A percentile compares a stretch with the other conserved stretches of the same genome.
These are phyloP conservation scores for Ciona savignyi DNA, from an alignment of 23 tunicate species.

Conservation along the genomic window DNA sequence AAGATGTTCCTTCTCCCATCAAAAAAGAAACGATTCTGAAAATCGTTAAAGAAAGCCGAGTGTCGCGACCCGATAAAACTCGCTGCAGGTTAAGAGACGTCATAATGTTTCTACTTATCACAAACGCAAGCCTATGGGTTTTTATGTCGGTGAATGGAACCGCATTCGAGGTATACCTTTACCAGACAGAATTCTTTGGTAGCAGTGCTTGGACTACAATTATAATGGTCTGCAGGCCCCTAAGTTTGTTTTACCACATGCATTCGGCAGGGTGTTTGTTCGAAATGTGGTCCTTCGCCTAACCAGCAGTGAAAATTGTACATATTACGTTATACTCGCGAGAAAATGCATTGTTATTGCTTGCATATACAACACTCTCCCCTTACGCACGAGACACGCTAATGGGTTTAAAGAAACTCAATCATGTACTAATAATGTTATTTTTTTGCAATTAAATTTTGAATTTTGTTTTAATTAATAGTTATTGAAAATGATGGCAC, in stretches of 20 bases:
- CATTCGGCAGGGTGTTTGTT: constrained; percentile 77
- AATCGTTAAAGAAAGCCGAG: constrained; percentile 37
- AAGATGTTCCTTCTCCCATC: neutral
- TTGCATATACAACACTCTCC: too few species aligned
- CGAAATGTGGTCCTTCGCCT: constrained; percentile 83
- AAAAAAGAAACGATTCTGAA: constrained; percentile 11
- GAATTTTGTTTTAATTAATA: too few species aligned
- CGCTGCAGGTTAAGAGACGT: constrained; percentile 42
- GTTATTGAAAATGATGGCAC: too few species aligned
- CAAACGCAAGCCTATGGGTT: constrained; percentile 68
- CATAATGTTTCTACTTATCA: constrained; percentile 47
- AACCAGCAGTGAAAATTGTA: too few species aligned
- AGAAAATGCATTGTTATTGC: too few species aligned
- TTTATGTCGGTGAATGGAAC: constrained; percentile 65
- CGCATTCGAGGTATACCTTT: constrained; percentile 24
- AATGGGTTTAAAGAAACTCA: too few species aligned
- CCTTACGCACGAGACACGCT: too few species aligned
- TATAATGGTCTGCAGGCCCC: constrained; percentile 54
- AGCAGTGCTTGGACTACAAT: constrained; percentile 50
- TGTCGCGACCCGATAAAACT: constrained; percentile 47
- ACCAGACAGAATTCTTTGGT: constrained; percentile 38
- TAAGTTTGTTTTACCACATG: constrained; percentile 65
- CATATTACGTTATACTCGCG: too few species aligned
- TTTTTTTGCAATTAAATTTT: too few species aligned
- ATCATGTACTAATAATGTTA: too few species aligned